phyloP scores from a whole-genome alignment of 92 coral and sea anemone genomes.

The Porites cylindrica region DNA sequence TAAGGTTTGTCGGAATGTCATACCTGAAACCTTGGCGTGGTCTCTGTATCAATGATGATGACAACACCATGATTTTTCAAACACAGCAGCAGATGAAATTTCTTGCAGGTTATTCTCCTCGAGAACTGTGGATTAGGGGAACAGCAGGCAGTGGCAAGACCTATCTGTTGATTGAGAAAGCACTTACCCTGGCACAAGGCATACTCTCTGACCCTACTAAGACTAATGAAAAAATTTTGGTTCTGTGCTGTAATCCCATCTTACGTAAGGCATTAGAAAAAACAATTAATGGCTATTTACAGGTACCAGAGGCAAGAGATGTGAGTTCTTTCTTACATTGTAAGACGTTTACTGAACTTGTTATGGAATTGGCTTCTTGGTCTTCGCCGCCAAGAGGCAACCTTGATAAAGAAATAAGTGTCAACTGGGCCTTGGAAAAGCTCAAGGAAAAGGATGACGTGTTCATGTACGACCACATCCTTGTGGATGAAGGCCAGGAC shows the following conservation, averaged over 20 bases:
- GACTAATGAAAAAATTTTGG: constrained; percentile 36
- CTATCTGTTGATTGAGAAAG: constrained; percentile 46
- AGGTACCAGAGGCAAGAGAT: no score
- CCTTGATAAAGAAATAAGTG: not conserved
- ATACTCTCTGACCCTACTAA: not conserved
- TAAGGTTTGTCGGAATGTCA: not conserved
- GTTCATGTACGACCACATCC: constrained; percentile 55
- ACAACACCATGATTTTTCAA: not conserved
- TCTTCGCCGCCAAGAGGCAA: no score
- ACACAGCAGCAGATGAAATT: not conserved
- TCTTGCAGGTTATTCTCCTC: constrained; percentile 25
- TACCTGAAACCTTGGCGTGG: not conserved
- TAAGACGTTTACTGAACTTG: constrained; percentile 29
- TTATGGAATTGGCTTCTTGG: not conserved
- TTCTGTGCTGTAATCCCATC: constrained; percentile 52
- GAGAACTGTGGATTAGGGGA: constrained; percentile 54
- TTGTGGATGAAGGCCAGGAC: constrained; percentile 68
- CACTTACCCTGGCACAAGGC: not conserved
- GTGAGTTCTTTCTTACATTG: not conserved
- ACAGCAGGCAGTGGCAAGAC: constrained; percentile 76
- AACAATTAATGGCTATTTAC: not conserved
- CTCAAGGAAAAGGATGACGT: not conserved
- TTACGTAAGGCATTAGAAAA: constrained; percentile 9
- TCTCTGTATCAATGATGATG: not conserved
- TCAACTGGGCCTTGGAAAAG: not conserved